Conservation (phyloP, 2,113 vertebrate genomes). For the Lonchura striata region DNA sequence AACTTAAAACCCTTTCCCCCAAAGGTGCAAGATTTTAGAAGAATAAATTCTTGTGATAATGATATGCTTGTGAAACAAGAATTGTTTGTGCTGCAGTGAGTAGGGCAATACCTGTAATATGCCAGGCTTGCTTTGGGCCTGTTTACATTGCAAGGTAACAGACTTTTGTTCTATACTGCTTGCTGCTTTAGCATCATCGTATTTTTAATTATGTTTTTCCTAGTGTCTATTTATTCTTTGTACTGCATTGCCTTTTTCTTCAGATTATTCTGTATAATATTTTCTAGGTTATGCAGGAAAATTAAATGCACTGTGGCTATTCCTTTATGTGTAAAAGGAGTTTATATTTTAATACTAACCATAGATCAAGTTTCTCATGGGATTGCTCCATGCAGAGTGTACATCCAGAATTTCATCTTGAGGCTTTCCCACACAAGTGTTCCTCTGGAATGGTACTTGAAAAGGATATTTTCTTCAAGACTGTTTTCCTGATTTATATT, state of each 20-base stretch:
- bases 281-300: slow-evolving; percentile 22
- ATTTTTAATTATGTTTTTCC: neutral
- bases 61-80: neutral
- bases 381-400: neutral
- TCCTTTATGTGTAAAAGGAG: slow-evolving; percentile 20
- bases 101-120: neutral
- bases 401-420: slow-evolving; percentile 30
- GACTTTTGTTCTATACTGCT: neutral
- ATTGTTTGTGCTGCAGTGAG: neutral
- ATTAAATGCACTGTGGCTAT: slow-evolving; percentile 22
- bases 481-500: neutral
- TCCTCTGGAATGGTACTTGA: neutral
- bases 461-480: neutral
- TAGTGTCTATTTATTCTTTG: slow-evolving; percentile 24
- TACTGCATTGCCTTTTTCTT: neutral
- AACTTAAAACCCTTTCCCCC: neutral
- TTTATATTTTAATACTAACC: slow-evolving; percentile 57
- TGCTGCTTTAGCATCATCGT: neutral
- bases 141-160: neutral
- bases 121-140: neutral
- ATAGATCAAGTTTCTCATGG: slow-evolving; percentile 48
- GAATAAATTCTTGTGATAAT: neutral
- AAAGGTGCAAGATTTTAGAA: neutral
- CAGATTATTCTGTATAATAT: slow-evolving; percentile 1
- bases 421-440: neutral